Evolutionary conservation across 2,888 invertebrate species (phyloP).

Genomic region (Bugulina stolonifera): DNA sequence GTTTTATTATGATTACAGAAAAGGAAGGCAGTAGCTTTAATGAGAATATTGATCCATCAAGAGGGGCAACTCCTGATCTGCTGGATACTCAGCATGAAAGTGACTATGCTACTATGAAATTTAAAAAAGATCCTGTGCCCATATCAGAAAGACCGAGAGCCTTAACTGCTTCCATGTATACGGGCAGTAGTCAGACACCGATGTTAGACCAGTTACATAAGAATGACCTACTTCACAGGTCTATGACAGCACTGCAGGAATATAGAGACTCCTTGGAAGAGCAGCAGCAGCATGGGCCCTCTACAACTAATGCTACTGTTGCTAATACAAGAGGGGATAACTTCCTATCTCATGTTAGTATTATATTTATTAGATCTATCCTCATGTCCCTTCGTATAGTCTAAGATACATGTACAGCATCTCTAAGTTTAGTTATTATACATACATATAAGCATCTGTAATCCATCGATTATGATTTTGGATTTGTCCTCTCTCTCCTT

Average conservation of each 20-base stretch:
- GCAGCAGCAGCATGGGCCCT: neutral
- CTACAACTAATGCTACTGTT: neutral
- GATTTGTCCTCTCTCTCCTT: no score
- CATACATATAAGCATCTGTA: no score
- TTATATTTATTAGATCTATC: no score
- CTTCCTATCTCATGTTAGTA: conserved; percentile 6
- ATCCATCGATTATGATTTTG: no score
- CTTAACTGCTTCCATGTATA: conserved; percentile 3
- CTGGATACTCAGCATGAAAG: conserved; percentile 2
- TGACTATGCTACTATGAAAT: conserved; percentile 22
- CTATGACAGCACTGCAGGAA: conserved; percentile 25
- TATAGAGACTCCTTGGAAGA: conserved; percentile 17
- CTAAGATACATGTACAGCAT: no score
- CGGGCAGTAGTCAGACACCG: conserved; percentile 3
- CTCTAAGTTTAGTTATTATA: no score
- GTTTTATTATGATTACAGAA: no score
- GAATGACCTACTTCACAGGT: conserved; percentile 25
- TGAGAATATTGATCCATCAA: no score
- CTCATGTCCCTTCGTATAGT: no score
- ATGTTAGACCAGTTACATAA: conserved; percentile 20
- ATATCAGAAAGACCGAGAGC: conserved; percentile 11
- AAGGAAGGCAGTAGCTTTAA: no score
- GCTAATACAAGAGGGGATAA: no score
- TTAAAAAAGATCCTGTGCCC: conserved; percentile 10
- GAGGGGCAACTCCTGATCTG: conserved; percentile 13